These are phyloP conservation scores for Tupaia tana DNA, from an alignment of 2,113 vertebrate genomes.

Conservation along the genomic window DNA sequence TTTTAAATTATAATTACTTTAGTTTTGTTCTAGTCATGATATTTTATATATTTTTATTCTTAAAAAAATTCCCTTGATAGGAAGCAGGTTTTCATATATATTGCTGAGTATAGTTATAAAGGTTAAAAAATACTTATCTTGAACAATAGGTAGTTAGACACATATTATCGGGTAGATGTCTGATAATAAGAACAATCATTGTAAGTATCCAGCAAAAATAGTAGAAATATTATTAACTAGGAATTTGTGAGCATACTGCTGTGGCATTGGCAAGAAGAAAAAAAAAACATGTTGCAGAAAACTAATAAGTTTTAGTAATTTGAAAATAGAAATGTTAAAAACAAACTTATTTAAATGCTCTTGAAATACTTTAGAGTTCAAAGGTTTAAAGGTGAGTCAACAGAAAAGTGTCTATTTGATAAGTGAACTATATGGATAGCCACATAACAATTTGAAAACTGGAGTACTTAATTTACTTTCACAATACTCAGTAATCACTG, in stretches of 20 bases:
- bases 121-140: slow-evolving; percentile 45
- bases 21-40: slow-evolving; percentile 11
- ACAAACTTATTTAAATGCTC: slow-evolving; percentile 34
- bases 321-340: slow-evolving; percentile 58
- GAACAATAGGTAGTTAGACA: slow-evolving; percentile 10
- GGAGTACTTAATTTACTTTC: slow-evolving; percentile 8
- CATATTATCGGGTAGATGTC: slow-evolving; percentile 14
- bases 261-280: background rate
- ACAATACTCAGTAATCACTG: slow-evolving; percentile 38
- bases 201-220: slow-evolving; percentile 1
- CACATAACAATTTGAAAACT: background rate
- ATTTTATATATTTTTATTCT: slow-evolving; percentile 55
- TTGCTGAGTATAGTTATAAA: slow-evolving; percentile 37
- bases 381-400: slow-evolving; percentile 27
- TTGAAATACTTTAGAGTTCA: slow-evolving; percentile 23
- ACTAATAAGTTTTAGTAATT: background rate
- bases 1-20: slow-evolving; percentile 19
- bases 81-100: background rate
- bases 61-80: slow-evolving; percentile 31
- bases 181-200: slow-evolving; percentile 29
- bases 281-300: background rate
- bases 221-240: background rate
- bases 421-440: background rate
- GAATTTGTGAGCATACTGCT: background rate
- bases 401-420: background rate